Evolutionary conservation across 2,797 vertebrate genomes (phyloP).

Genomic region (Acanthornis magna): DNA sequence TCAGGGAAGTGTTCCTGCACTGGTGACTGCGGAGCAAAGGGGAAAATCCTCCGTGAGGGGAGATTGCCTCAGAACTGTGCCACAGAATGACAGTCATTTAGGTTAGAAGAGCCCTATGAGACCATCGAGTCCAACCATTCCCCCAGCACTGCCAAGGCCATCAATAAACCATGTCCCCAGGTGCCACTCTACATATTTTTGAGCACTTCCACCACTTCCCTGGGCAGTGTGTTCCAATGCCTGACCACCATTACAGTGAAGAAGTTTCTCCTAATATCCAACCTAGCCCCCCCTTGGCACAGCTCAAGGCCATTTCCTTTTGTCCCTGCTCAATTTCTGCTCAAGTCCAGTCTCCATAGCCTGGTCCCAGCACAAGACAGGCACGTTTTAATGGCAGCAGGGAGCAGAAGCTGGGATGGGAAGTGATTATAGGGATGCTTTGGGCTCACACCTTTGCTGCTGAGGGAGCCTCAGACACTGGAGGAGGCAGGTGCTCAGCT

Average conservation of each 20-base stretch:
- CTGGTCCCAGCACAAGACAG: neutral
- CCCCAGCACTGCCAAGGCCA: neutral
- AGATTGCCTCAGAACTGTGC: neutral
- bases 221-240: neutral
- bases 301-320: neutral
- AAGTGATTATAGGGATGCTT: neutral
- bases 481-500: neutral
- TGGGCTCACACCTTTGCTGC: neutral
- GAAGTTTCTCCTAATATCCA: neutral
- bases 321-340: neutral
- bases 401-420: neutral
- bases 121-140: neutral
- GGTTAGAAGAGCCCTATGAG: neutral
- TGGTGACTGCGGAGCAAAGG: neutral
- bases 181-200: neutral
- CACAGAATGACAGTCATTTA: neutral
- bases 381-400: neutral
- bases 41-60: neutral
- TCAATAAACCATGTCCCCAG: neutral
- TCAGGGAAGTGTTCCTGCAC: neutral
- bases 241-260: neutral
- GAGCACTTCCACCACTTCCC: neutral
- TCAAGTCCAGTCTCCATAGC: neutral
- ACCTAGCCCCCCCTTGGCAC: neutral
- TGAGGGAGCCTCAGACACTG: neutral